Evolutionary conservation across 2,888 invertebrate species (phyloP).

Genomic region (Amphipyra berbera): DNA sequence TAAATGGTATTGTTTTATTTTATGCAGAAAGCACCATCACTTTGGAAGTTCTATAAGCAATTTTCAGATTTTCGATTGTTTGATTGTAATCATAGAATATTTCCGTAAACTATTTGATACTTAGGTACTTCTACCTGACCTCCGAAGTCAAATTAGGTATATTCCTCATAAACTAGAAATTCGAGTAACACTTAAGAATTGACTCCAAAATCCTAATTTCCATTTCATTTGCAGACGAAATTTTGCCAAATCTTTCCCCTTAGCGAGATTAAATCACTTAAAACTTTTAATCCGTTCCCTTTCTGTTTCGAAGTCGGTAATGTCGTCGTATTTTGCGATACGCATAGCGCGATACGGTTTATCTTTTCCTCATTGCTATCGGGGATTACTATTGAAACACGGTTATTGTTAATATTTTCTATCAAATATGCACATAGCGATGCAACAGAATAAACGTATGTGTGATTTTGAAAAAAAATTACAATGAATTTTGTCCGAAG

Average conservation of each 20-base stretch:
- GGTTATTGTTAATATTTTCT: constrained; percentile 1
- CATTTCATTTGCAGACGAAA: constrained; percentile 54
- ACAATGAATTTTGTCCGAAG: no score
- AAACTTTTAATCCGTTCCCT: constrained; percentile 58
- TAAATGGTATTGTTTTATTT: no score
- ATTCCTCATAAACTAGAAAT: constrained; percentile 25
- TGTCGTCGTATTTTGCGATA: constrained; percentile 40
- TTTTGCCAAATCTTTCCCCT: constrained; percentile 45
- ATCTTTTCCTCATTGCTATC: constrained; percentile 30
- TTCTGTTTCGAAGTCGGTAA: constrained; percentile 43
- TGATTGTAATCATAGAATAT: constrained; percentile 3
- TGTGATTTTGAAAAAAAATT: no score
- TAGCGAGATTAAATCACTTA: constrained; percentile 58
- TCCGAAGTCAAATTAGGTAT: constrained; percentile 12
- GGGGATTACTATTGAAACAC: constrained; percentile 23
- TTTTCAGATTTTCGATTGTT: no score
- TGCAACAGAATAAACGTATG: no score
- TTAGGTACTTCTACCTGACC: constrained; percentile 2
- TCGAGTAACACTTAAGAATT: constrained; percentile 33
- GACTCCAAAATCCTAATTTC: constrained; percentile 45
- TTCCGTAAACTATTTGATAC: constrained; percentile 10
- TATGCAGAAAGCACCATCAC: no score
- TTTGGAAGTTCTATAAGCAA: no score
- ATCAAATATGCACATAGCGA: no score
- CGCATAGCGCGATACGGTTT: constrained; percentile 36